These are phyloP conservation scores for Tanypteryx hageni DNA, from an alignment of 2,888 invertebrate genomes.

Conservation along the genomic window DNA sequence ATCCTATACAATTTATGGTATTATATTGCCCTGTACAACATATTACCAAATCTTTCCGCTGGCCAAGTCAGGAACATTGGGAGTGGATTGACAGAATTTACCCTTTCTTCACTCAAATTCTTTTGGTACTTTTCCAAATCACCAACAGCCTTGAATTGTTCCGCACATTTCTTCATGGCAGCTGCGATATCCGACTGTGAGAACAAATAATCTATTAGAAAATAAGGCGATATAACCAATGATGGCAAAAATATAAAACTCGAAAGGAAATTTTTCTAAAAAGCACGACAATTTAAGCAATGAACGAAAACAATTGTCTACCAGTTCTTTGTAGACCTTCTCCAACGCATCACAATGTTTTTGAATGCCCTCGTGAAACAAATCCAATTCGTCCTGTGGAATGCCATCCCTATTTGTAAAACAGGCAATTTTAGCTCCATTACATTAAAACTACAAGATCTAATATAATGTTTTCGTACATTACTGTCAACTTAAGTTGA, in stretches of 20 bases:
- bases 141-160: slow-evolving; percentile 8
- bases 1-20: too few species aligned
- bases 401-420: background rate
- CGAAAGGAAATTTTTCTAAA: too few species aligned
- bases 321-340: slow-evolving; percentile 10
- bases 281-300: background rate
- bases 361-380: background rate
- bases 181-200: background rate
- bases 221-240: too few species aligned
- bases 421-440: background rate
- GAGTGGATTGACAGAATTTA: background rate
- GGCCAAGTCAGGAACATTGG: slow-evolving; percentile 52
- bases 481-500: background rate
- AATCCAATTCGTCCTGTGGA: background rate
- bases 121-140: slow-evolving; percentile 31
- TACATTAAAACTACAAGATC: too few species aligned
- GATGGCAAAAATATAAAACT: too few species aligned
- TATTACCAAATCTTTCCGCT: slow-evolving; percentile 42
- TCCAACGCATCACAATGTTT: background rate
- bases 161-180: background rate
- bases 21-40: too few species aligned
- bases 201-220: background rate
- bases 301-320: background rate
- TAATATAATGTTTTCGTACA: background rate
- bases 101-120: background rate